phyloP scores from a whole-genome alignment of 2,888 invertebrate species.

The Apeira syringaria region DNA sequence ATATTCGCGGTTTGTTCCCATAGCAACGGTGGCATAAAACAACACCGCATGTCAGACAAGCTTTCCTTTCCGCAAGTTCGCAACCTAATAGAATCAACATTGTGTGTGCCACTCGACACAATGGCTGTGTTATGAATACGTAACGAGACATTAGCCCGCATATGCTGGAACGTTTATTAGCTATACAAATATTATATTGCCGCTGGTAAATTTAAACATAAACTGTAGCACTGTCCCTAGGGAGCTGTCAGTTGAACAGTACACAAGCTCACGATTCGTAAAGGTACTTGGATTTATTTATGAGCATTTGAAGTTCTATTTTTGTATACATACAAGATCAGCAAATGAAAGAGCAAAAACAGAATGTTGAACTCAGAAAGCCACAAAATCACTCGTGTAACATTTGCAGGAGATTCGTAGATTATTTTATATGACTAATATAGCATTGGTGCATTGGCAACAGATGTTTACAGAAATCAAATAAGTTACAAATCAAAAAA shows the following conservation, averaged over 20 bases:
- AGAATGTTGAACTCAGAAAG: too few relatives aligned
- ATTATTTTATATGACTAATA: too few relatives aligned
- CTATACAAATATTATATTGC: constrained; percentile 59
- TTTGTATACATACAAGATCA: too few relatives aligned
- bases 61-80: constrained; percentile 68
- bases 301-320: not conserved
- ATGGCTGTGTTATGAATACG: constrained; percentile 71
- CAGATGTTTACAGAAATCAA: too few relatives aligned
- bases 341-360: too few relatives aligned
- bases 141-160: constrained; percentile 71
- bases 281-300: too few relatives aligned
- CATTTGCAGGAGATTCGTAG: too few relatives aligned
- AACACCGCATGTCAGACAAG: constrained; percentile 54
- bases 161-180: constrained; percentile 66
- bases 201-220: constrained; percentile 43
- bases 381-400: too few relatives aligned
- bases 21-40: constrained; percentile 43
- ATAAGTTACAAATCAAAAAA: too few relatives aligned
- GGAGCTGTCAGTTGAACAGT: constrained; percentile 7
- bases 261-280: not conserved
- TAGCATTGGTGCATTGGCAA: too few relatives aligned
- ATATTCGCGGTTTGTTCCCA: constrained; percentile 40
- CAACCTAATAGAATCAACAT: constrained; percentile 69
- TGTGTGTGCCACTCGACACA: constrained; percentile 63
- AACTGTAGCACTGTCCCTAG: constrained; percentile 29